Evolutionary conservation across 2,888 invertebrate genomes (phyloP).

Genomic region (Oegoconia quadripuncta): DNA sequence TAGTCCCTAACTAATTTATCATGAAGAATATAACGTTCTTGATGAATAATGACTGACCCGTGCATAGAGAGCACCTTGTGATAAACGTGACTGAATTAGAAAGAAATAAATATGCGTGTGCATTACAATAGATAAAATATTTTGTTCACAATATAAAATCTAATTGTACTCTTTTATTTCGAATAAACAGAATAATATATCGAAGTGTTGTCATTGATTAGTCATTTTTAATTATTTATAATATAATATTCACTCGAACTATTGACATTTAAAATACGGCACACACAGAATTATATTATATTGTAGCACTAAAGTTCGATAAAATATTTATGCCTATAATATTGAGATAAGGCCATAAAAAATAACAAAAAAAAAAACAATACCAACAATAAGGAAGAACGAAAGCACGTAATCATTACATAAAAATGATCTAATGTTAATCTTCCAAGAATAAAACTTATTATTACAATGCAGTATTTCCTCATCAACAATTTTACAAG

Average conservation of each 20-base stretch:
- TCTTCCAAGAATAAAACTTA: constrained; percentile 4
- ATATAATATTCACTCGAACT: neutral
- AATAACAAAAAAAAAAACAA: constrained; percentile 20
- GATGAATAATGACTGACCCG: too few relatives aligned
- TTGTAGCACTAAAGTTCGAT: too few relatives aligned
- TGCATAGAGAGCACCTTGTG: too few relatives aligned
- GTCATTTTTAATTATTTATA: neutral
- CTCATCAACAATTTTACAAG: neutral
- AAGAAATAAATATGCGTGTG: too few relatives aligned
- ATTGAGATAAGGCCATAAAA: too few relatives aligned
- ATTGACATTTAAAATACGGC: neutral
- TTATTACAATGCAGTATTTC: neutral
- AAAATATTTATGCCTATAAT: too few relatives aligned
- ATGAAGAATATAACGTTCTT: too few relatives aligned
- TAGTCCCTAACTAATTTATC: too few relatives aligned
- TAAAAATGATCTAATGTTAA: constrained; percentile 19
- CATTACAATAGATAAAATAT: constrained; percentile 37
- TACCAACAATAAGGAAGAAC: constrained; percentile 29
- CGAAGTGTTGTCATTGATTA: neutral
- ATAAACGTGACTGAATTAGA: too few relatives aligned
- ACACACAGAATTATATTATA: too few relatives aligned
- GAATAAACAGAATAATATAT: neutral
- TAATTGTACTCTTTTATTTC: constrained; percentile 52
- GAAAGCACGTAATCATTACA: constrained; percentile 29
- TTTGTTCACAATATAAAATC: constrained; percentile 40